Evolutionary conservation across 2,888 invertebrate species (phyloP).

Genomic region (Drosophila maculinotata): DNA sequence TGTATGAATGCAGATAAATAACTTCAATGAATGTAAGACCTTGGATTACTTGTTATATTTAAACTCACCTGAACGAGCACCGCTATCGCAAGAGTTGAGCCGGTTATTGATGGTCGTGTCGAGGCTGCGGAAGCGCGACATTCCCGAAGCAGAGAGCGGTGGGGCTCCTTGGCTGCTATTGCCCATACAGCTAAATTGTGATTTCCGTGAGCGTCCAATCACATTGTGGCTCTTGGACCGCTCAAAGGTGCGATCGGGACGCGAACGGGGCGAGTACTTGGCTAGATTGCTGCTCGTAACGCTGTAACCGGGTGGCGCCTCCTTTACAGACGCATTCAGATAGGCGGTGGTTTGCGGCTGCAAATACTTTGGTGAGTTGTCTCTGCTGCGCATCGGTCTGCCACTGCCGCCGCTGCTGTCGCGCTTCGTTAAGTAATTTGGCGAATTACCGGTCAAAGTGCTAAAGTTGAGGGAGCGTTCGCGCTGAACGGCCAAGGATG

Average conservation of each 20-base stretch:
- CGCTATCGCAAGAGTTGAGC: constrained; percentile 86
- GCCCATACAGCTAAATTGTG: constrained; percentile 85
- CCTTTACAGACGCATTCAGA: constrained; percentile 82
- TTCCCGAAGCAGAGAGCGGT: constrained; percentile 79
- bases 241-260: constrained; percentile 79
- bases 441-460: constrained; percentile 84
- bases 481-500: constrained; percentile 69
- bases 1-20: too few relatives aligned
- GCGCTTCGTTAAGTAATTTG: constrained; percentile 84
- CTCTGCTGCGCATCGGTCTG: constrained; percentile 80
- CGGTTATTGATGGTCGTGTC: constrained; percentile 86
- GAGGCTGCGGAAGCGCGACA: constrained; percentile 88
- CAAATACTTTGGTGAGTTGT: constrained; percentile 84
- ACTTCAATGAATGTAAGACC: too few relatives aligned
- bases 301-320: constrained; percentile 82
- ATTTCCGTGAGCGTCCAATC: constrained; percentile 86
- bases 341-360: constrained; percentile 82
- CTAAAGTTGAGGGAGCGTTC: constrained; percentile 84
- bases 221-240: constrained; percentile 81
- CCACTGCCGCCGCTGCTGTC: constrained; percentile 73
- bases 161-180: constrained; percentile 53
- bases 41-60: too few relatives aligned
- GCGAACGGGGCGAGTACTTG: constrained; percentile 73
- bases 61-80: constrained; percentile 84
- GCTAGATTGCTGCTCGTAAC: constrained; percentile 29